phyloP scores from a whole-genome alignment of 2,888 invertebrate species.

The Protonemura montana region DNA sequence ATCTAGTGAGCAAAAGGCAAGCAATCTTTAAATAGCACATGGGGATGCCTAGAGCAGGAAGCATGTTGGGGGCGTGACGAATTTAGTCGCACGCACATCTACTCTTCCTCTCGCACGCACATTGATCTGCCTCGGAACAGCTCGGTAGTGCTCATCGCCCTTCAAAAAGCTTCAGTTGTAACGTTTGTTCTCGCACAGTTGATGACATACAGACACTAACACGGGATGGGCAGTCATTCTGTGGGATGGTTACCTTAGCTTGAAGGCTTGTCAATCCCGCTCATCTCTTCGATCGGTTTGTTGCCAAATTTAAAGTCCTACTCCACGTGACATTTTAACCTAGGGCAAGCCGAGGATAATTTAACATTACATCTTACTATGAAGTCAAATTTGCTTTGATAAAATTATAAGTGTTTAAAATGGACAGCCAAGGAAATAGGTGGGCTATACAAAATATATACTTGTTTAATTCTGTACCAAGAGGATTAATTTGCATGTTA shows the following conservation, averaged over 20 bases:
- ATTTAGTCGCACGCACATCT: not conserved
- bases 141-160: not conserved
- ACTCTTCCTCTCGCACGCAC: not conserved
- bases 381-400: too few relatives aligned
- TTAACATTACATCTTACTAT: too few relatives aligned
- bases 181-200: too few relatives aligned
- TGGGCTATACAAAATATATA: not conserved
- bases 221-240: too few relatives aligned
- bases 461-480: not conserved
- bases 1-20: not conserved
- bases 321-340: too few relatives aligned
- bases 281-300: too few relatives aligned
- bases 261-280: too few relatives aligned
- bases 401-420: not conserved
- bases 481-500: not conserved
- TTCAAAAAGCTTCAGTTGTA: not conserved
- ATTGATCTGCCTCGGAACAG: not conserved
- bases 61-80: not conserved
- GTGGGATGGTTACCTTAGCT: too few relatives aligned
- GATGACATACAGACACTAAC: too few relatives aligned
- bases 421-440: not conserved
- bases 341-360: too few relatives aligned
- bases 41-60: not conserved
- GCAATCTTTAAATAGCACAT: slow-evolving; percentile 7
- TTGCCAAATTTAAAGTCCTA: too few relatives aligned